Base-by-base conservation (phyloP, 2,797 vertebrate genomes). In the Acanthurus leucopareius region DNA sequence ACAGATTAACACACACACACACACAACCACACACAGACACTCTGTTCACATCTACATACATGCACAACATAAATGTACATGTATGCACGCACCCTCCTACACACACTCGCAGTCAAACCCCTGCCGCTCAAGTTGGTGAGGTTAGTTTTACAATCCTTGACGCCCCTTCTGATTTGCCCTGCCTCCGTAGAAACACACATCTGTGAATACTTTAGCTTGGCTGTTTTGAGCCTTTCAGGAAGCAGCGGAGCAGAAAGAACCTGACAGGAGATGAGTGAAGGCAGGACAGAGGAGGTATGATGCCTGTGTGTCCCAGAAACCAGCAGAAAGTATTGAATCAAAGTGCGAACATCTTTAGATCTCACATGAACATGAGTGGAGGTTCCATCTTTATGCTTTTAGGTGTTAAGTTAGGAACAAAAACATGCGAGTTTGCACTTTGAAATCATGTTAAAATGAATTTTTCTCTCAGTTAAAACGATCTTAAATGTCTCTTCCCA, bases 161-260 rank as follows among this genome's bases (percentile, higher is more conserved):
- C 85, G 78, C 87, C 80, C 73, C 22, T 65, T 75, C 79, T 87
- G 89, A 92, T 89, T 87, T 53, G 73, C 82, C 59, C 67, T 1
- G 69, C 72, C 78, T 76, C 60, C 51, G 83, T 60, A 69, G 87
- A 80, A 86, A 79, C 79, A 40, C 82, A 92, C 91, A 94, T 94
- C 91, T 94, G 93, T 72, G 80, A 93, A 42, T 15, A 86, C 85
- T 94, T 92, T 78, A 67, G 73, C 67, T 62, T 5, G 62, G 75
- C 80, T 65, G 59, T 25, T 25, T 85, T 67, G 35, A 71, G 80
- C 79, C 66, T 72, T 82, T 88, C 85, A 53, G 65, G 47, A 20
- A 86, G 85, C 85, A 69, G 76, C 28, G 1, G 67, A 86, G 84
- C 91, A 86, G 82, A 91, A 76, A 80, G 69, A 72, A 85, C 82